Conservation (phyloP, 2,797 vertebrate genomes). For the Acipenser oxyrinchus region DNA sequence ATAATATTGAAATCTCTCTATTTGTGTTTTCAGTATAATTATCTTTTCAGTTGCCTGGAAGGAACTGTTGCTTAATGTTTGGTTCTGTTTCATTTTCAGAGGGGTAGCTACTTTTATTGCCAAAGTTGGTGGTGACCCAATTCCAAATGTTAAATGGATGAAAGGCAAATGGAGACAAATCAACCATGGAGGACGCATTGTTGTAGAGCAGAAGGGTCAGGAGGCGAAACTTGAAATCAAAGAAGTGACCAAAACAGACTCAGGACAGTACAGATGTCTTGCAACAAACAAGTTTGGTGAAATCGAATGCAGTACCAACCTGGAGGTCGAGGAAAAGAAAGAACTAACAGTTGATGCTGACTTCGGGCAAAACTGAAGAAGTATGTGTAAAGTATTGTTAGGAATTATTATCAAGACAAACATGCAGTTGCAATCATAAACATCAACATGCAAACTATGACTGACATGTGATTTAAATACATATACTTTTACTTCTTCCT, state of each 20-base stretch:
- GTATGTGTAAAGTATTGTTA: constrained; percentile 49
- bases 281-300: constrained; percentile 87
- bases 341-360: constrained; percentile 71
- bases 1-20: neutral
- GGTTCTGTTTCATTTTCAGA: constrained; percentile 42
- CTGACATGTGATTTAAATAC: too few relatives aligned
- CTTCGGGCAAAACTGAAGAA: constrained; percentile 91
- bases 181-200: constrained; percentile 83
- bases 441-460: constrained; percentile 11
- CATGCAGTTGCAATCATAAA: too few relatives aligned
- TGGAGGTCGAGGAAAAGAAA: constrained; percentile 83
- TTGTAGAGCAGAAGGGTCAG: constrained; percentile 80
- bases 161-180: constrained; percentile 97
- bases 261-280: constrained; percentile 87
- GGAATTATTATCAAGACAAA: too few relatives aligned
- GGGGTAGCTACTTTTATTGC: constrained; percentile 82
- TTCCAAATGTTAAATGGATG: constrained; percentile 95
- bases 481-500: constrained; percentile 16
- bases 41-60: neutral
- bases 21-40: neutral
- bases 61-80: neutral
- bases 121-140: constrained; percentile 93
- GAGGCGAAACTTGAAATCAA: constrained; percentile 87
- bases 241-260: constrained; percentile 87
- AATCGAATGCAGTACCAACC: constrained; percentile 78